phyloP scores from a whole-genome alignment of 1,140 invertebrate species.

The Metaphire vulgaris region DNA sequence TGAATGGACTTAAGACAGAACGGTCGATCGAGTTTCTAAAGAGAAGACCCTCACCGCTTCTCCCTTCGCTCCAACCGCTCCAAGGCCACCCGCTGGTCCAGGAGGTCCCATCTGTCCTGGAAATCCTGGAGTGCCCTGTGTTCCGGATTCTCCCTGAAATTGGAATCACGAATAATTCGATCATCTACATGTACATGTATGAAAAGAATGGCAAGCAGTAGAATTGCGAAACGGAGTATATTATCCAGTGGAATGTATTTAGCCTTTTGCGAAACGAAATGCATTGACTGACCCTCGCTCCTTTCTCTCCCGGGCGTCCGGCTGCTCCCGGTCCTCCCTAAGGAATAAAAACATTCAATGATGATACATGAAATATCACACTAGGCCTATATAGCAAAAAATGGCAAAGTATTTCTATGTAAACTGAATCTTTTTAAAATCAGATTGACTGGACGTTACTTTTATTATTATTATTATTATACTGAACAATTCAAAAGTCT shows the following conservation, averaged over 20 bases:
- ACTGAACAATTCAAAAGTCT: no score
- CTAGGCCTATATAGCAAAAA: no score
- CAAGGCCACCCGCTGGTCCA: slow-evolving; percentile 1
- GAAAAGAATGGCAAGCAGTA: no score
- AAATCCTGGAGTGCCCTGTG: slow-evolving; percentile 2
- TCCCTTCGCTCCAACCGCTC: slow-evolving; percentile 12
- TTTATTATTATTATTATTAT: no score
- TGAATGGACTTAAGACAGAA: no score
- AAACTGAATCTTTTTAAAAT: no score
- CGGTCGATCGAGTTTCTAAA: no score
- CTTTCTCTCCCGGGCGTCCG: slow-evolving; percentile 19
- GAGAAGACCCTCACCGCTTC: slow-evolving; percentile 18
- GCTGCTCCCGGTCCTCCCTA: slow-evolving; percentile 9
- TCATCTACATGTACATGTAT: not conserved
- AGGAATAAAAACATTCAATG: not conserved
- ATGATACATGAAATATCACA: not conserved
- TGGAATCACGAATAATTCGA: not conserved
- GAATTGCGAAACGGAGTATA: no score
- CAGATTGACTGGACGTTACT: no score
- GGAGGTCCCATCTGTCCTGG: slow-evolving; percentile 8
- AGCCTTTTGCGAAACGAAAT: no score
- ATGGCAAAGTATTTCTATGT: no score
- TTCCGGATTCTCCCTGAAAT: slow-evolving; percentile 9
- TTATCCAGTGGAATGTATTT: no score
- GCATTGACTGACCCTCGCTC: slow-evolving; percentile 20